These are phyloP conservation scores for Falco cherrug DNA, from an alignment of 2,797 vertebrate genomes.

Conservation along the genomic window DNA sequence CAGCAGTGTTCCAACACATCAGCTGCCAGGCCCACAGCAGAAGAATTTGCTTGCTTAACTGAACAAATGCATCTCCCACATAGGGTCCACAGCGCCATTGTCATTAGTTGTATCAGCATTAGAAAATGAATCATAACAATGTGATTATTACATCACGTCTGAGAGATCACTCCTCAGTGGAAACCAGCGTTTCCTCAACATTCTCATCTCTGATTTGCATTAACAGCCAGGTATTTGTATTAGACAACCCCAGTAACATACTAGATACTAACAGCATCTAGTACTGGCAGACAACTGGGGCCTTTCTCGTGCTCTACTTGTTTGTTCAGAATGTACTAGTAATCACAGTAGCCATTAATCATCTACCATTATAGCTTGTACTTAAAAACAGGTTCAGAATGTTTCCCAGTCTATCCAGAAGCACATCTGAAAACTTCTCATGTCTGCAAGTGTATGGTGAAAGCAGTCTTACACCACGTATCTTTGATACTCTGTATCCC, in stretches of 20 bases:
- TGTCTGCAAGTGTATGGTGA: background rate
- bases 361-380: too few species aligned
- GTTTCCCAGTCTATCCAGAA: background rate
- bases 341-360: background rate
- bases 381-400: background rate
- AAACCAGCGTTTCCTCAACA: background rate
- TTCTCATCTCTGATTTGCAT: too few species aligned
- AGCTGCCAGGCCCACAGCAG: background rate
- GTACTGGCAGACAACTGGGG: background rate
- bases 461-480: too few species aligned
- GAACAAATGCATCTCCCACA: background rate
- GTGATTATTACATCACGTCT: too few species aligned
- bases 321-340: background rate
- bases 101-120: background rate
- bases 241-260: background rate
- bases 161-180: background rate
- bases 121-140: background rate
- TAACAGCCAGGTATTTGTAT: background rate
- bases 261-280: rapidly evolving
- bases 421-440: background rate
- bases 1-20: background rate
- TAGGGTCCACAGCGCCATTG: background rate
- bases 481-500: too few species aligned
- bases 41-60: background rate
- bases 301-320: background rate